phyloP scores from a whole-genome alignment of 2,113 vertebrate species.

The Lycocorax pyrrhopterus region DNA sequence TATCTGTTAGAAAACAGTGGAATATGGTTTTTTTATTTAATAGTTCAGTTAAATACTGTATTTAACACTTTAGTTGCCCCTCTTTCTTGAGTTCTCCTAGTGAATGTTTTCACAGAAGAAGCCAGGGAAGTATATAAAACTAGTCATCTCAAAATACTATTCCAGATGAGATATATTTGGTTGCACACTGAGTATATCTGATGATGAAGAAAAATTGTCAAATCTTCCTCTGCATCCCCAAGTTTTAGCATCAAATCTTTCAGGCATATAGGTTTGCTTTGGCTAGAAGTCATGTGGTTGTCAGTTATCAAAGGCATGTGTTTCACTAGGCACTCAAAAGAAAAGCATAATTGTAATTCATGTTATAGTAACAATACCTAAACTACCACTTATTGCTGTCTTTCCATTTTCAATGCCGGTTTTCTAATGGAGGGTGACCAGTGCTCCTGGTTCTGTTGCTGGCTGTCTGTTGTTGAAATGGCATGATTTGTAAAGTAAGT shows the following conservation, averaged over 20 bases:
- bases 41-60: not conserved
- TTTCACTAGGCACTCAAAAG: not conserved
- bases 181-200: not conserved
- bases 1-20: not conserved
- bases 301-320: not conserved
- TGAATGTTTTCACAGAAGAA: not conserved
- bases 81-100: not conserved
- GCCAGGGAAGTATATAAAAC: not conserved
- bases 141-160: not conserved
- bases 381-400: not conserved
- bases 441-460: not conserved
- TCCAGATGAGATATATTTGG: not conserved
- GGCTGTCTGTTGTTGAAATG: not conserved
- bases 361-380: not conserved
- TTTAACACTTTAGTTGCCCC: not conserved
- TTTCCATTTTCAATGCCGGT: not conserved
- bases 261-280: not conserved
- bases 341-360: not conserved
- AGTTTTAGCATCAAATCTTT: not conserved
- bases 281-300: not conserved
- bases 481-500: not conserved
- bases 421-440: not conserved
- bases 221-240: fast-evolving
- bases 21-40: not conserved
- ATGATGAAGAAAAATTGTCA: not conserved